Evolutionary conservation across 1,140 invertebrate species (phyloP).

Genomic region (Phthorimaea operculella): DNA sequence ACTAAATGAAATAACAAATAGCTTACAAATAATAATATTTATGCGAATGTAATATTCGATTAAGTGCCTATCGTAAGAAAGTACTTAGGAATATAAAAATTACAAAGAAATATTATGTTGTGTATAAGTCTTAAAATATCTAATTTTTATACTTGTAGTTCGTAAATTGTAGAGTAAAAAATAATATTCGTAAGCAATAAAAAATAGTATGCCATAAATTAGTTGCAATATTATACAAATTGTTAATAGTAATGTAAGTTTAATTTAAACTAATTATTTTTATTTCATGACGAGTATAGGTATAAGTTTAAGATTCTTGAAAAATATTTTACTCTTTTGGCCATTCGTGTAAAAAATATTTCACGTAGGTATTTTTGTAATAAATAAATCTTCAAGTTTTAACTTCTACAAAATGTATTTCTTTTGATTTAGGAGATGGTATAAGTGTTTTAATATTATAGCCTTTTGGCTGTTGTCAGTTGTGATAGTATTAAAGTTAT

Average conservation of each 20-base stretch:
- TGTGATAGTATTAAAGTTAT: constrained; percentile 12
- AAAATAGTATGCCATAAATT: constrained; percentile 53
- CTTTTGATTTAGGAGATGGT: neutral
- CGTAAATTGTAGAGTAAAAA: neutral
- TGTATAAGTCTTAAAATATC: neutral
- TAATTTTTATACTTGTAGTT: too few relatives aligned
- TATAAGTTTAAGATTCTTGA: neutral
- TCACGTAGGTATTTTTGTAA: neutral
- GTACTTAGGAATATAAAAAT: neutral
- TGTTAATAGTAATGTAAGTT: constrained; percentile 16
- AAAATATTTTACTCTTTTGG: neutral
- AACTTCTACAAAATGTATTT: neutral
- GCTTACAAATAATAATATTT: too few relatives aligned
- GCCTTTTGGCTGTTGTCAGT: constrained; percentile 8
- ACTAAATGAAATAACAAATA: too few relatives aligned
- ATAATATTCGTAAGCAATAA: neutral
- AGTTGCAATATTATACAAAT: constrained; percentile 30
- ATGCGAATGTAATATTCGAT: too few relatives aligned
- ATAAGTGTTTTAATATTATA: neutral
- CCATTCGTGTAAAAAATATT: neutral
- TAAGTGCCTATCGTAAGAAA: too few relatives aligned
- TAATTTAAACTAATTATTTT: constrained; percentile 1
- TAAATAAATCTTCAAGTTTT: neutral
- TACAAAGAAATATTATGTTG: neutral
- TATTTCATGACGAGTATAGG: neutral